Evolutionary conservation across 2,888 invertebrate species (phyloP).

Genomic region (Leptogaster cylindrica): DNA sequence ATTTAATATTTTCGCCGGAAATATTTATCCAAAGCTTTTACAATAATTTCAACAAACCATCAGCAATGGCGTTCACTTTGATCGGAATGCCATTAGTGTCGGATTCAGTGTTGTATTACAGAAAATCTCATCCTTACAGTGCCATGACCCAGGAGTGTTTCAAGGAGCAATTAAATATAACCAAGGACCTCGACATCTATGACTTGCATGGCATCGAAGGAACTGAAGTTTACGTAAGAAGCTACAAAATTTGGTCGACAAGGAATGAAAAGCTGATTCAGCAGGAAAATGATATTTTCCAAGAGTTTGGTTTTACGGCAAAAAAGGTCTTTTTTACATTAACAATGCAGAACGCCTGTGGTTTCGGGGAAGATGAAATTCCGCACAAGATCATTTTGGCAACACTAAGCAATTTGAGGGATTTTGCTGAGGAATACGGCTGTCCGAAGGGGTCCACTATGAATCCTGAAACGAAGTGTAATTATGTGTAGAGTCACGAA

Average conservation of each 20-base stretch:
- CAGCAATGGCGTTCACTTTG: not conserved
- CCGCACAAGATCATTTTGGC: slow-evolving; percentile 16
- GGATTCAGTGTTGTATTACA: not conserved
- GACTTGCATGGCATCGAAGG: slow-evolving; percentile 25
- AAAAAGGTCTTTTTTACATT: slow-evolving; percentile 9
- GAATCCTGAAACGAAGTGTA: slow-evolving; percentile 18
- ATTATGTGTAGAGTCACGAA: not conserved
- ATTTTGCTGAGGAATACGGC: slow-evolving; percentile 2
- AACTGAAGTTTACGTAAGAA: slow-evolving; percentile 10
- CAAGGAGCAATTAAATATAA: not conserved
- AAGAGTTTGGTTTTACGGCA: slow-evolving; percentile 2
- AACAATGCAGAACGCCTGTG: slow-evolving; percentile 27
- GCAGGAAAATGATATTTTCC: slow-evolving; percentile 12
- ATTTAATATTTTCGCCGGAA: not conserved
- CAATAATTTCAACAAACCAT: not conserved
- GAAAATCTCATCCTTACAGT: slow-evolving; percentile 1
- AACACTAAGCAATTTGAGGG: slow-evolving; percentile 8
- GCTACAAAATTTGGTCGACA: slow-evolving; percentile 5
- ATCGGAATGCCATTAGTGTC: slow-evolving; percentile 22
- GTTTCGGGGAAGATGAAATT: slow-evolving; percentile 4
- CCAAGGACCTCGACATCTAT: slow-evolving; percentile 1
- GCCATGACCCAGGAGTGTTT: not conserved
- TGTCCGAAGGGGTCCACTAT: slow-evolving; percentile 9
- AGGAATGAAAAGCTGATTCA: not conserved
- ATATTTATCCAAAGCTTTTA: slow-evolving; percentile 12